Percentiles rank a stretch among this genome's conserved stretches.
Evolutionary conservation across 2,888 invertebrate species (phyloP).

Genomic region (Drosophila recens): DNA sequence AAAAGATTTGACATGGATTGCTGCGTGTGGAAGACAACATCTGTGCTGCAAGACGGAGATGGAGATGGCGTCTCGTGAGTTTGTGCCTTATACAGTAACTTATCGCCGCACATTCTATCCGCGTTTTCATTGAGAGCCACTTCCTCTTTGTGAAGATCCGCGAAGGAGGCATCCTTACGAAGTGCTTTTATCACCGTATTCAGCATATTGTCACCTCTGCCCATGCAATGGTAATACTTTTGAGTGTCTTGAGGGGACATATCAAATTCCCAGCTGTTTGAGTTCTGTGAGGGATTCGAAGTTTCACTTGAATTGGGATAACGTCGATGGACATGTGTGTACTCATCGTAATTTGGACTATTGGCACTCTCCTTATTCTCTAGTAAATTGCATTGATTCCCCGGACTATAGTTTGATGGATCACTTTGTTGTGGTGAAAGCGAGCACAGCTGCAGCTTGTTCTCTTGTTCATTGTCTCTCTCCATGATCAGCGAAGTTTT

Average conservation of each 20-base stretch:
- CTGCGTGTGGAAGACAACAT: constrained; percentile 16
- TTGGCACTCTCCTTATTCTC: constrained; percentile 61
- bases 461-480: constrained; percentile 76
- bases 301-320: constrained; percentile 74
- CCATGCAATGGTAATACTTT: constrained; percentile 70
- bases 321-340: constrained; percentile 56
- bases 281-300: constrained; percentile 72
- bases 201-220: constrained; percentile 72
- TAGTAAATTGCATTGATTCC: constrained; percentile 33
- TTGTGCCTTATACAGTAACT: constrained; percentile 66
- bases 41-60: constrained; percentile 48
- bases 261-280: constrained; percentile 72
- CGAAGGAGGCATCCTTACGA: constrained; percentile 70
- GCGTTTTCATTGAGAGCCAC: constrained; percentile 55
- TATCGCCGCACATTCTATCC: constrained; percentile 53
- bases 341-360: constrained; percentile 62
- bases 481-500: constrained; percentile 84
- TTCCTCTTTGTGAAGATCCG: constrained; percentile 58
- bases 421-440: constrained; percentile 49
- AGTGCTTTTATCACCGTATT: constrained; percentile 81
- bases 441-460: constrained; percentile 53
- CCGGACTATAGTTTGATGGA: constrained; percentile 48
- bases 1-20: constrained; percentile 55
- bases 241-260: constrained; percentile 52
- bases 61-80: constrained; percentile 40